Evolutionary conservation across 2,113 vertebrate species (phyloP).

Genomic region (Cyprinodon variegatus): DNA sequence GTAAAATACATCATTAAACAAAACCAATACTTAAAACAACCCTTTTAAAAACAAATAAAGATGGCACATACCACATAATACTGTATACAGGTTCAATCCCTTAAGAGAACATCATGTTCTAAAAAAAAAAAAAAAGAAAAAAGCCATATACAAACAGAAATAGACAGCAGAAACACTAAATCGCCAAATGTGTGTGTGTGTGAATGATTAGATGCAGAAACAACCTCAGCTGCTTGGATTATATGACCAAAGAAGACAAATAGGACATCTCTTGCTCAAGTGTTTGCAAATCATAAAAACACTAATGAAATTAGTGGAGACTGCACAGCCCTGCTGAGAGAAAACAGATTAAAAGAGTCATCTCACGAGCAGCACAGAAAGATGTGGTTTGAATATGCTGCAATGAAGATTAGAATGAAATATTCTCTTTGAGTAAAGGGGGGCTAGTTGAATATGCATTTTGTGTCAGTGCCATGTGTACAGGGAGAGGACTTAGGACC

Average conservation of each 20-base stretch:
- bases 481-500: conserved; percentile 4
- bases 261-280: conserved; percentile 16
- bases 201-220: neutral
- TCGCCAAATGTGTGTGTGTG: neutral
- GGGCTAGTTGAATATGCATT: conserved; percentile 14
- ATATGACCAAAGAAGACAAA: conserved; percentile 13
- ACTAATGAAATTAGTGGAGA: conserved; percentile 28
- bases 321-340: conserved; percentile 29
- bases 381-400: conserved; percentile 47
- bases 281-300: conserved; percentile 38
- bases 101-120: neutral
- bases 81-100: too few species aligned
- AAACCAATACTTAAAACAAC: neutral
- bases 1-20: neutral
- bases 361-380: conserved; percentile 28
- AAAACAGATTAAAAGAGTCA: conserved; percentile 39
- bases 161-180: neutral
- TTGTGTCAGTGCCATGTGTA: conserved; percentile 24
- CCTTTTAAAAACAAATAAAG: neutral
- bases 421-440: conserved; percentile 67
- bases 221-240: neutral
- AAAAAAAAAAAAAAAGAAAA: neutral
- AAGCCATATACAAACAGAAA: neutral
- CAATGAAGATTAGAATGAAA: conserved; percentile 63
- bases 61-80: neutral